phyloP scores from a whole-genome alignment of 2,888 invertebrate species.

The Noctuana brunneofusca region DNA sequence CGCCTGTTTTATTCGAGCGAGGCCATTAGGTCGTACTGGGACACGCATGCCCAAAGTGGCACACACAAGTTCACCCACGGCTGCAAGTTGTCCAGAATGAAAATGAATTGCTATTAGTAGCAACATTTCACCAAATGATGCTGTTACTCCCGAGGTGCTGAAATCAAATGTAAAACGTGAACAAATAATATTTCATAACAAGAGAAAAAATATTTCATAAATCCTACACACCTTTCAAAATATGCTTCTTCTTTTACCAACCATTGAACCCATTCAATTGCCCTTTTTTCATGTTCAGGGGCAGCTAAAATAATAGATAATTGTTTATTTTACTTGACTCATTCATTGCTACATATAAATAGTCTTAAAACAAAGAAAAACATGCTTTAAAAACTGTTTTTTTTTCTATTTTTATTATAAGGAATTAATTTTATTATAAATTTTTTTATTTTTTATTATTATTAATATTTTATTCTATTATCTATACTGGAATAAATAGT shows the following conservation, averaged over 20 bases:
- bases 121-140: slow-evolving; percentile 97
- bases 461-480: too few relatives aligned
- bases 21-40: slow-evolving; percentile 92
- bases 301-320: slow-evolving; percentile 67
- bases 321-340: too few relatives aligned
- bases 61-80: slow-evolving; percentile 96
- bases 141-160: slow-evolving; percentile 91
- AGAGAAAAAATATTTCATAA: background rate
- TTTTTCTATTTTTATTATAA: too few relatives aligned
- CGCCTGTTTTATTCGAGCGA: slow-evolving; percentile 94
- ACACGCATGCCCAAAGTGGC: slow-evolving; percentile 98
- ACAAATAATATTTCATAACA: background rate
- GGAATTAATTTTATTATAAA: too few relatives aligned
- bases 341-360: too few relatives aligned
- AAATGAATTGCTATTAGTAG: slow-evolving; percentile 98
- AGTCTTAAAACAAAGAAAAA: too few relatives aligned
- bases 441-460: too few relatives aligned
- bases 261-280: slow-evolving; percentile 97
- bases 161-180: slow-evolving; percentile 36
- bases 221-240: slow-evolving; percentile 85
- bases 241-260: slow-evolving; percentile 94
- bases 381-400: too few relatives aligned
- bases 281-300: slow-evolving; percentile 91
- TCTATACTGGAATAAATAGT: too few relatives aligned
- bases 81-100: slow-evolving; percentile 96